Evolutionary conservation across 2,888 invertebrate genomes (phyloP).

Genomic region (Cylloceria caligata): DNA sequence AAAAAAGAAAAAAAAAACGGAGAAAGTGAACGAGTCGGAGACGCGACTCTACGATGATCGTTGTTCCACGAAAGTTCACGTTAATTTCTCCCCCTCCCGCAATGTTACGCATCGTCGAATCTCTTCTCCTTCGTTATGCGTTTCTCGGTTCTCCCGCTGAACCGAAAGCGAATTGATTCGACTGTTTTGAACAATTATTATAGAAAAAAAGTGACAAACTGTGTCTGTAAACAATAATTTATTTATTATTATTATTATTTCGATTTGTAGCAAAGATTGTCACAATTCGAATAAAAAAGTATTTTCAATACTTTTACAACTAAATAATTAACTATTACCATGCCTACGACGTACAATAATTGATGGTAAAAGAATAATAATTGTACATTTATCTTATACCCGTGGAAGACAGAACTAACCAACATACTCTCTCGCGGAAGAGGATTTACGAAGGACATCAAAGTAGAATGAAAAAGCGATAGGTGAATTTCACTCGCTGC

Average conservation of each 20-base stretch:
- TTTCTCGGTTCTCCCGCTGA: background rate
- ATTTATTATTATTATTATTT: background rate
- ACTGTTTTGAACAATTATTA: conserved; percentile 8
- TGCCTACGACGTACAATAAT: no score
- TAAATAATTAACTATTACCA: no score
- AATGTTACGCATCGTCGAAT: conserved; percentile 56
- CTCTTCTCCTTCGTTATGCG: background rate
- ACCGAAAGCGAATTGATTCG: conserved; percentile 13
- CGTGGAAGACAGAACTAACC: background rate
- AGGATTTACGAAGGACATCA: background rate
- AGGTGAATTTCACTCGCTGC: background rate
- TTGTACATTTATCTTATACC: background rate
- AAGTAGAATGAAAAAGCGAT: background rate
- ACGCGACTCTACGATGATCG: conserved; percentile 49
- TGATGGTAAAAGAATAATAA: no score
- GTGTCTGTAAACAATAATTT: background rate
- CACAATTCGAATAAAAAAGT: no score
- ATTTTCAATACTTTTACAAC: no score
- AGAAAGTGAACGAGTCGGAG: conserved; percentile 44
- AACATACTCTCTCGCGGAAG: background rate
- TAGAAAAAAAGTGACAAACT: background rate
- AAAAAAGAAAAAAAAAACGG: conserved; percentile 20
- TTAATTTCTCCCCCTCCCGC: conserved; percentile 51
- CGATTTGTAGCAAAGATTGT: no score
- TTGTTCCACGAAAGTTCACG: conserved; percentile 54